These are phyloP conservation scores for Cheilosia grossa DNA, from an alignment of 2,888 invertebrate species.

Conservation along the genomic window DNA sequence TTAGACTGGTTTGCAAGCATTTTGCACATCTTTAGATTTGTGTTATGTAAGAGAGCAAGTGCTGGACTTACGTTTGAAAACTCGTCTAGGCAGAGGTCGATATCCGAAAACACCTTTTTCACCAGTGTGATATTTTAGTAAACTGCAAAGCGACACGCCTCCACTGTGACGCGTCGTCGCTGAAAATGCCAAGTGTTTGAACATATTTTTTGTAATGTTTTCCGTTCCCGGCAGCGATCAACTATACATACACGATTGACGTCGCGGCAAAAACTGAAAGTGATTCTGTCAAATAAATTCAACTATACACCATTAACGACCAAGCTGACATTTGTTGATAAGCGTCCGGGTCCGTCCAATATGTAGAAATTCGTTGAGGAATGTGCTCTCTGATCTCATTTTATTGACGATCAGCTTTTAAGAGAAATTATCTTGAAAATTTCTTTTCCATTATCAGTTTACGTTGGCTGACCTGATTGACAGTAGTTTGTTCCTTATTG, in stretches of 20 bases:
- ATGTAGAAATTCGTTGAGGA: too few species aligned
- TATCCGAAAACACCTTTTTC: constrained; percentile 82
- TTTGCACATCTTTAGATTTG: constrained; percentile 6
- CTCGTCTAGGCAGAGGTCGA: constrained; percentile 77
- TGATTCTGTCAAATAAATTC: background rate
- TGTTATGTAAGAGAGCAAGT: constrained; percentile 16
- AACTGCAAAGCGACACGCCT: constrained; percentile 12
- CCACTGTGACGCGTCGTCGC: background rate
- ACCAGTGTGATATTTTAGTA: constrained; percentile 78
- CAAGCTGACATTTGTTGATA: background rate
- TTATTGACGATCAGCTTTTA: background rate
- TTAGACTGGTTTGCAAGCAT: background rate
- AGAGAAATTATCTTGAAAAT: background rate
- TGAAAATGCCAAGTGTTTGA: constrained; percentile 10
- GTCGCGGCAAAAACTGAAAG: constrained; percentile 46
- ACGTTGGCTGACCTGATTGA: background rate
- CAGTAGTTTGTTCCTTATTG: too few species aligned
- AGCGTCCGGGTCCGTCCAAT: too few species aligned
- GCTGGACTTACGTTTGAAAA: constrained; percentile 79
- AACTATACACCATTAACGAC: background rate
- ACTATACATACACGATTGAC: constrained; percentile 1
- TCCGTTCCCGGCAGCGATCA: background rate
- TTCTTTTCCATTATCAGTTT: background rate
- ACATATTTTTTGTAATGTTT: background rate
- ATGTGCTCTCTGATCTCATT: background rate